phyloP scores from a whole-genome alignment of 2,113 vertebrate species.

The Oryzias melastigma region DNA sequence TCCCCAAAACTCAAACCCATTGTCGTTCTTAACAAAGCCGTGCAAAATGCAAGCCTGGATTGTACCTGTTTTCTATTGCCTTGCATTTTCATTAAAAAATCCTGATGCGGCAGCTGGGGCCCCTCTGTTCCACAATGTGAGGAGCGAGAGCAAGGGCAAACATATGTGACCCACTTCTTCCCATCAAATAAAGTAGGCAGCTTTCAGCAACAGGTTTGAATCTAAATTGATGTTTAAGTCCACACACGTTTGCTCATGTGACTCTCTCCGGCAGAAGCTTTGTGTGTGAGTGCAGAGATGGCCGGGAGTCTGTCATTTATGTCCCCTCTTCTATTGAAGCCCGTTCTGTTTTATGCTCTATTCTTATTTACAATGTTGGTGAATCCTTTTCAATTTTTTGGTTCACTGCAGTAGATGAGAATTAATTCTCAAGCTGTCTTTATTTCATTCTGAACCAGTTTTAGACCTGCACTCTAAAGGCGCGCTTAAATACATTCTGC shows the following conservation, averaged over 20 bases:
- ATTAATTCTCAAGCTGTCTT: conserved; percentile 49
- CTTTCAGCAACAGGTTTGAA: conserved; percentile 80
- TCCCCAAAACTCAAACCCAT: conserved; percentile 72
- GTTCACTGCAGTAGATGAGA: conserved; percentile 45
- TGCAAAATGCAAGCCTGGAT: conserved; percentile 70
- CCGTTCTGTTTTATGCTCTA: conserved; percentile 52
- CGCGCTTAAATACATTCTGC: conserved; percentile 4
- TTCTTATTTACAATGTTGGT: conserved; percentile 65
- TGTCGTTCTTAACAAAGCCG: conserved; percentile 71
- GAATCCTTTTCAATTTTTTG: conserved; percentile 51
- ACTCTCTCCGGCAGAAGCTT: conserved; percentile 50
- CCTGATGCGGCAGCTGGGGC: conserved; percentile 76
- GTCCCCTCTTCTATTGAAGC: conserved; percentile 63
- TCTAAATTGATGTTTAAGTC: conserved; percentile 78
- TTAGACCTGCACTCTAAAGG: conserved; percentile 5
- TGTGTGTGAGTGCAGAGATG: conserved; percentile 45
- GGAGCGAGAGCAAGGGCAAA: conserved; percentile 80
- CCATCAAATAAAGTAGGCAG: conserved; percentile 75
- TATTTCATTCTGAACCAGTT: conserved; percentile 35
- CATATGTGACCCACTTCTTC: conserved; percentile 78
- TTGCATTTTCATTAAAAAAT: conserved; percentile 74
- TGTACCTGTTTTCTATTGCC: conserved; percentile 78
- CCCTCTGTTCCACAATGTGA: conserved; percentile 68
- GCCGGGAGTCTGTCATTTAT: conserved; percentile 59
- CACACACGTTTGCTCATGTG: conserved; percentile 74